Percentiles rank a stretch among this genome's conserved stretches.
phyloP scores from a whole-genome alignment of 2,888 invertebrate genomes.

The Epinotia bilunana region DNA sequence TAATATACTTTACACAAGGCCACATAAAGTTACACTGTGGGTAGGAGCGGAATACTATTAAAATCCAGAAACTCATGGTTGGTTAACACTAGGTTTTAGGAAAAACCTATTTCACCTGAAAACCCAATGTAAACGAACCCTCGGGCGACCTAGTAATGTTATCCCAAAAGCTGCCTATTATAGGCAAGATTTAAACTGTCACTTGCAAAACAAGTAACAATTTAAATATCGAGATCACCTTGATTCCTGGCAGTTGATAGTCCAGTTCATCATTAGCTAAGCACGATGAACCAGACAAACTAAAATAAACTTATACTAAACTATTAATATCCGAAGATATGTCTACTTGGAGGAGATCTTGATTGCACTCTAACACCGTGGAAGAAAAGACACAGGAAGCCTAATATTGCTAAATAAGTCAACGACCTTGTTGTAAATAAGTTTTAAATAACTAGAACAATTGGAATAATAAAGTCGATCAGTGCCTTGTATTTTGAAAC shows the following conservation, averaged over 20 bases:
- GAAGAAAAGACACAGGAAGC: conserved; percentile 36
- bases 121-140: neutral
- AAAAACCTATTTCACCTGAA: neutral
- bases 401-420: conserved; percentile 39
- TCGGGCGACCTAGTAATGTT: conserved; percentile 5
- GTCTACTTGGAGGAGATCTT: conserved; percentile 40
- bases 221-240: conserved; percentile 27
- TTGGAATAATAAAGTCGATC: conserved; percentile 24
- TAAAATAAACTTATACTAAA: conserved; percentile 42
- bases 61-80: neutral
- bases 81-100: neutral
- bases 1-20: conserved; percentile 40
- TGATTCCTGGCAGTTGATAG: conserved; percentile 3
- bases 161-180: conserved; percentile 19
- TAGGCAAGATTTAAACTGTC: conserved; percentile 16
- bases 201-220: neutral
- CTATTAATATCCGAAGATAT: conserved; percentile 45
- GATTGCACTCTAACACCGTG: conserved; percentile 39
- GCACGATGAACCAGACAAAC: conserved; percentile 8
- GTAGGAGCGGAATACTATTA: conserved; percentile 8
- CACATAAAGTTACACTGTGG: conserved; percentile 27
- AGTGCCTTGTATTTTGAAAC: conserved; percentile 2
- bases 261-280: conserved; percentile 6
- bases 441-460: conserved; percentile 32
- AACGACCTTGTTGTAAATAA: conserved; percentile 35